Base-by-base conservation (phyloP, 2,113 vertebrate species). In the Chloropsis hardwickii region DNA sequence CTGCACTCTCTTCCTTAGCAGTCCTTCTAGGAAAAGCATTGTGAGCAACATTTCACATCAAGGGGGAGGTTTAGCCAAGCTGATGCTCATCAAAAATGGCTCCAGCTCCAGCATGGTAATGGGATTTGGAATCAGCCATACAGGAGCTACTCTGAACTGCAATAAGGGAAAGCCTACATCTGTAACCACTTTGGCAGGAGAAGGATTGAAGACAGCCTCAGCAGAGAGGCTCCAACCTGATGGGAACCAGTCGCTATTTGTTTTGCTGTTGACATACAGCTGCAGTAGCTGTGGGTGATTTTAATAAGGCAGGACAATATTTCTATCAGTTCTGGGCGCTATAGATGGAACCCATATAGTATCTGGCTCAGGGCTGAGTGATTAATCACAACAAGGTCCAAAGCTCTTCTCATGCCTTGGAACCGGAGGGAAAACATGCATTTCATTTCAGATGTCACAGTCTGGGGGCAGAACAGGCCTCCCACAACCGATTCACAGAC, bases 201-300 rank as follows among this genome's bases (percentile, higher is more conserved):
- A 44, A 47, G 11, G 51, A 72, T 53, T 93, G 95, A 92, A 95
- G 60, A n/a, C 81, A 94, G 94, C 85, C 81, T 80, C 76, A 93
- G 20, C 70, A 6, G 81, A 88, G 81, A 87, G 67, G 45, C 64
- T 94, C 76, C 80, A 47, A 11, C 39, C 78, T 54, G 0, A 50
- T 40, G 61, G 81, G 93, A 93, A 70, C 77, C 5, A 29, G 48
- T 71, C 1, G 0, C 86, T 56, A 35, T 92, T 78, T 79, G 93
- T 91, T 91, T 84, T 69, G 81, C 86, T 93, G 67, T 86, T 94
- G 95, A 95, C 95, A 88, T 48, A 48, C 78, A 90, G 94, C 94
- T 95, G 83, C 92, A 83, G 95, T 95, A 96, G 94, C 90, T 96
- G 93, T 71, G 87, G 91, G 90, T 95, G 91, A 96, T 95, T 95